Conservation (phyloP, 2,888 invertebrate species). For the Dioctria rufipes region DNA sequence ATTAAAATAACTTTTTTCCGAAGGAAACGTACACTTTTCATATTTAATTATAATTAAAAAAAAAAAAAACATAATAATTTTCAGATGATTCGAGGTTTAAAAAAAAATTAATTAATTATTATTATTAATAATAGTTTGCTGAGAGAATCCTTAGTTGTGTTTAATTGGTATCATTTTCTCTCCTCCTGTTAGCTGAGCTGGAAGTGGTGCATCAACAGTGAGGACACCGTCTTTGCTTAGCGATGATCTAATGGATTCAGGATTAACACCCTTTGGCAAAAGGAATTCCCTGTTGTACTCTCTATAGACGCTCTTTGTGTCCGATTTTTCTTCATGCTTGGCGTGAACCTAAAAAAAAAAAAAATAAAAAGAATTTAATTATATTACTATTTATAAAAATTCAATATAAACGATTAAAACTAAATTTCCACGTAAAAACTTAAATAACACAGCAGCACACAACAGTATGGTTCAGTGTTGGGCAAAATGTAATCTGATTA, state of each 20-base stretch:
- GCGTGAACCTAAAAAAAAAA: conserved; percentile 87
- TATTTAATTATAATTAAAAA: conserved; percentile 36
- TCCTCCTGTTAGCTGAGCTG: conserved; percentile 75
- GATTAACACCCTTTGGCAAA: conserved; percentile 96
- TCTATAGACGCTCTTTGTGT: conserved; percentile 96
- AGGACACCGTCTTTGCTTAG: conserved; percentile 96
- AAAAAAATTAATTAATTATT: neutral
- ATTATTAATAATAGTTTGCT: neutral
- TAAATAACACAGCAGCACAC: too few relatives aligned
- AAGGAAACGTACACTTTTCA: conserved; percentile 24
- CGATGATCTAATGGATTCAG: conserved; percentile 95
- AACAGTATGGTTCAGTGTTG: too few relatives aligned
- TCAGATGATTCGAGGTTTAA: conserved; percentile 20
- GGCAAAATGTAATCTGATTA: too few relatives aligned
- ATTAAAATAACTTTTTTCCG: conserved; percentile 3
- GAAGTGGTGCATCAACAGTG: conserved; percentile 96
- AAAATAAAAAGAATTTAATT: neutral
- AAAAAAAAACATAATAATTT: conserved; percentile 2
- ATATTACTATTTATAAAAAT: neutral
- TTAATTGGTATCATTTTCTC: conserved; percentile 72
- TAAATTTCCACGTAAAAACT: too few relatives aligned
- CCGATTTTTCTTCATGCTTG: conserved; percentile 98
- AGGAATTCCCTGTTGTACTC: conserved; percentile 99
- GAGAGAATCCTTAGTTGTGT: conserved; percentile 65
- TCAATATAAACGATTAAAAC: too few relatives aligned